Percentiles rank a stretch among this genome's conserved stretches.
phyloP scores from a whole-genome alignment of 1,140 invertebrate species.

The Xylocopa sonorina region DNA sequence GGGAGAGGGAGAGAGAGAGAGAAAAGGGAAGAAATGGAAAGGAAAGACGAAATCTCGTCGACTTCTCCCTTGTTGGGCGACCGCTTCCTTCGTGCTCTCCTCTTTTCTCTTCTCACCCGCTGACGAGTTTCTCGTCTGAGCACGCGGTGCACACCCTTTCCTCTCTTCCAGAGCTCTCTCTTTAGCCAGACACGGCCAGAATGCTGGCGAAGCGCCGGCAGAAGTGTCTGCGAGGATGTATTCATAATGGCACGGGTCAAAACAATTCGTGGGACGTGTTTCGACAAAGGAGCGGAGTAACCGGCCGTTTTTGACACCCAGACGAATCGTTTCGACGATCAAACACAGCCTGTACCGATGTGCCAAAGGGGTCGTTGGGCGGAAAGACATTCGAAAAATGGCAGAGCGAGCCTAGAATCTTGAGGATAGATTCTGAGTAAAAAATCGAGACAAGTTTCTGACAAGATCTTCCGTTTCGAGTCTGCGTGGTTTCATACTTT shows the following conservation, averaged over 20 bases:
- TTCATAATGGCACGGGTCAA: conserved; percentile 60
- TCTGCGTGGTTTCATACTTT: no score
- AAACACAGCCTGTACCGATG: neutral
- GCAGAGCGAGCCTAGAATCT: neutral
- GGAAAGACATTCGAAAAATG: neutral
- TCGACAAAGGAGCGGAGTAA: neutral
- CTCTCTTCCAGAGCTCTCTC: neutral
- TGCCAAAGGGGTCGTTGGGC: neutral
- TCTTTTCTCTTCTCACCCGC: conserved; percentile 32
- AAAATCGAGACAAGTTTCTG: neutral
- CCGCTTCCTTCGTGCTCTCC: conserved; percentile 31
- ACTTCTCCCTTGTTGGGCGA: conserved; percentile 27
- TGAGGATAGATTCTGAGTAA: neutral
- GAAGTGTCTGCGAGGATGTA: conserved; percentile 45
- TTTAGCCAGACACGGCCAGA: neutral
- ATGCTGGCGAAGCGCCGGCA: conserved; percentile 14
- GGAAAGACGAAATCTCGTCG: conserved; percentile 59
- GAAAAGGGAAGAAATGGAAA: conserved; percentile 31
- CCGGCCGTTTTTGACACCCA: neutral
- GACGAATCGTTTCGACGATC: neutral
- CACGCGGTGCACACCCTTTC: conserved; percentile 37
- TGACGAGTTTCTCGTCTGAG: conserved; percentile 57
- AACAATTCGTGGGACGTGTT: conserved; percentile 45
- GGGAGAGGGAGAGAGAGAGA: neutral
- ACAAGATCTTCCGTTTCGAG: neutral